These are phyloP conservation scores for Meteorus cinctellus DNA, from an alignment of 2,888 invertebrate species.

Conservation along the genomic window DNA sequence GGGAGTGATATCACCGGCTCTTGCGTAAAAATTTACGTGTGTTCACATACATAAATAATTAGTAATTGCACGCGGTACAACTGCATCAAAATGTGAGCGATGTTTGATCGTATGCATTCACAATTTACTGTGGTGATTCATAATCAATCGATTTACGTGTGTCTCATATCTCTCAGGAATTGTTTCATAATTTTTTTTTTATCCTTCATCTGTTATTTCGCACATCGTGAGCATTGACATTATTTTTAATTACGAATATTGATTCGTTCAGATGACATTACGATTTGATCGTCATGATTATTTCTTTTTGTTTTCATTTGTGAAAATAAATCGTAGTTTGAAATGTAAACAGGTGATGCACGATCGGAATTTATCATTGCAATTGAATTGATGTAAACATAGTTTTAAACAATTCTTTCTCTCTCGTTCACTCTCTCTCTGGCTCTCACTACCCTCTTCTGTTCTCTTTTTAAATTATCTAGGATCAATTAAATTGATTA, in stretches of 20 bases:
- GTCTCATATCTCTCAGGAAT: background rate
- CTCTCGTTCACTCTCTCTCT: no score
- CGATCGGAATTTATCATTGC: background rate
- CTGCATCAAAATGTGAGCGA: background rate
- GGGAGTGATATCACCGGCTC: background rate
- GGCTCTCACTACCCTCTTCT: no score
- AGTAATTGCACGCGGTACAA: background rate
- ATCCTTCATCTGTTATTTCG: background rate
- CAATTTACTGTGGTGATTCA: background rate
- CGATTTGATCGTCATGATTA: background rate
- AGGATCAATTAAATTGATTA: no score
- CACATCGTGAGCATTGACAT: background rate
- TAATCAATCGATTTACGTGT: background rate
- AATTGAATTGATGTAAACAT: background rate
- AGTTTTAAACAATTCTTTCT: background rate
- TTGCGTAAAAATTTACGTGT: background rate
- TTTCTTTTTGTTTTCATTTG: background rate
- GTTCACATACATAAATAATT: background rate
- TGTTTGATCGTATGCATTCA: background rate
- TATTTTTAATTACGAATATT: background rate
- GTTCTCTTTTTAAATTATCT: no score
- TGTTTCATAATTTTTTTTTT: background rate
- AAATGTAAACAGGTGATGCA: slow-evolving; percentile 1
- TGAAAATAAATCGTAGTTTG: background rate
- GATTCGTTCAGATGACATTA: background rate